Percentiles rank a stretch among this genome's conserved stretches.
These are phyloP conservation scores for Alaudala cheleensis DNA, from an alignment of 2,113 vertebrate genomes.

Conservation along the genomic window DNA sequence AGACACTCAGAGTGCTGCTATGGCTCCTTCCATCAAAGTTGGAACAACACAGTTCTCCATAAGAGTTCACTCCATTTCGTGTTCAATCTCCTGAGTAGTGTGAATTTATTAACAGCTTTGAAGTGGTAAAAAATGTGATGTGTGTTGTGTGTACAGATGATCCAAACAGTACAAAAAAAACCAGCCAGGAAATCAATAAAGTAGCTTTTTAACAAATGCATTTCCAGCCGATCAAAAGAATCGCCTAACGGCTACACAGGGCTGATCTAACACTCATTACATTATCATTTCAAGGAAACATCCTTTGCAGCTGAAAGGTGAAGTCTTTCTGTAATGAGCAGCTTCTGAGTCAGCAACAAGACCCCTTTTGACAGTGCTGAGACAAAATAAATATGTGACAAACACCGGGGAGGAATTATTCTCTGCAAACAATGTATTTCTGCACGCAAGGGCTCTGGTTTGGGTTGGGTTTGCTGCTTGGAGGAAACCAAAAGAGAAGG, in stretches of 20 bases:
- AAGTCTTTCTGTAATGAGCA: conserved; percentile 62
- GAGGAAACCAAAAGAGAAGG: not conserved
- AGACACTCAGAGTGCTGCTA: not conserved
- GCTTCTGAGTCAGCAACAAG: conserved; percentile 51
- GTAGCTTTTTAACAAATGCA: conserved; percentile 71
- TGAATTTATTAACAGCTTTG: conserved; percentile 69
- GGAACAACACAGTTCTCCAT: conserved; percentile 18
- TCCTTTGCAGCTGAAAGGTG: conserved; percentile 57
- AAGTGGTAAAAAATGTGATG: conserved; percentile 58
- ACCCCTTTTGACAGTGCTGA: not conserved
- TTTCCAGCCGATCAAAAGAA: conserved; percentile 70
- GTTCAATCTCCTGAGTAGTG: conserved; percentile 35
- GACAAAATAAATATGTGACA: conserved; percentile 50
- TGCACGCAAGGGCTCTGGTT: not conserved
- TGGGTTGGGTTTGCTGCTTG: not conserved
- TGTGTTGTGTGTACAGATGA: conserved; percentile 39
- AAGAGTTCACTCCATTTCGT: conserved; percentile 1
- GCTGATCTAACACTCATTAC: conserved; percentile 64
- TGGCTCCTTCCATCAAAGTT: not conserved
- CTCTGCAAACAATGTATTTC: conserved; percentile 5
- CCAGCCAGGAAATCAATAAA: conserved; percentile 72
- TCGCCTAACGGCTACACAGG: conserved; percentile 51
- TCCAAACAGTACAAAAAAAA: conserved; percentile 67
- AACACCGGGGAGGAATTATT: not conserved
- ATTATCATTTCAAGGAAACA: conserved; percentile 69